Conservation (phyloP, 1,140 invertebrate species). For the Drosophila repleta region DNA sequence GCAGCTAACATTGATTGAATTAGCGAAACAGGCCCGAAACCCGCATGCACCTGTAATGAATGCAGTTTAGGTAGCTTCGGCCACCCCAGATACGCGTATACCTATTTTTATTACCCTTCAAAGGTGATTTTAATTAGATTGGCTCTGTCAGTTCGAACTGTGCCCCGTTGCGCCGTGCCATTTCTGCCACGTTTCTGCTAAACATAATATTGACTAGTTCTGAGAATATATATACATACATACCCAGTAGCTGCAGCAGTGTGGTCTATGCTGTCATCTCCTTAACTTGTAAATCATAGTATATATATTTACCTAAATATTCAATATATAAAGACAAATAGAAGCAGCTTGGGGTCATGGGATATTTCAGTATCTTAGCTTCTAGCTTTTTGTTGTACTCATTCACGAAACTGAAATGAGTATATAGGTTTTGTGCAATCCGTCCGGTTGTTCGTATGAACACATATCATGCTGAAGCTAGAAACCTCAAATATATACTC, state of each 20-base stretch:
- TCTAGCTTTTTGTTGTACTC: too few species aligned
- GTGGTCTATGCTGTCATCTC: neutral
- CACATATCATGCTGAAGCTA: too few species aligned
- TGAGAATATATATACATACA: too few species aligned
- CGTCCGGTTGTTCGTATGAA: too few species aligned
- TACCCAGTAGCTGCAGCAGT: neutral
- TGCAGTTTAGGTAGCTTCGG: neutral
- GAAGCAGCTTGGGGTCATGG: too few species aligned
- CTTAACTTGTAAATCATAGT: neutral
- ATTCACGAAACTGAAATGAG: too few species aligned
- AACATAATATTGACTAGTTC: slow-evolving; percentile 21
- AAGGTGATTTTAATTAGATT: slow-evolving; percentile 80
- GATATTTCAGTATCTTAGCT: too few species aligned
- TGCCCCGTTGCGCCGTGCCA: slow-evolving; percentile 34
- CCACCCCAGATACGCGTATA: neutral
- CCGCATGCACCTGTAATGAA: slow-evolving; percentile 11
- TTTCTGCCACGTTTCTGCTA: slow-evolving; percentile 40
- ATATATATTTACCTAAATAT: too few species aligned
- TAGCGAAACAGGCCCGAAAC: slow-evolving; percentile 19
- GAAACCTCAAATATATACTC: too few species aligned
- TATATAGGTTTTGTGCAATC: too few species aligned
- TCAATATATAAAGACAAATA: neutral
- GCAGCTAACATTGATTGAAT: slow-evolving; percentile 23
- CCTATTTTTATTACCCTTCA: slow-evolving; percentile 48
- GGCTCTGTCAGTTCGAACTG: slow-evolving; percentile 41